Base-by-base conservation (phyloP, 2,113 vertebrate species). In the Thamnophis sirtalis region DNA sequence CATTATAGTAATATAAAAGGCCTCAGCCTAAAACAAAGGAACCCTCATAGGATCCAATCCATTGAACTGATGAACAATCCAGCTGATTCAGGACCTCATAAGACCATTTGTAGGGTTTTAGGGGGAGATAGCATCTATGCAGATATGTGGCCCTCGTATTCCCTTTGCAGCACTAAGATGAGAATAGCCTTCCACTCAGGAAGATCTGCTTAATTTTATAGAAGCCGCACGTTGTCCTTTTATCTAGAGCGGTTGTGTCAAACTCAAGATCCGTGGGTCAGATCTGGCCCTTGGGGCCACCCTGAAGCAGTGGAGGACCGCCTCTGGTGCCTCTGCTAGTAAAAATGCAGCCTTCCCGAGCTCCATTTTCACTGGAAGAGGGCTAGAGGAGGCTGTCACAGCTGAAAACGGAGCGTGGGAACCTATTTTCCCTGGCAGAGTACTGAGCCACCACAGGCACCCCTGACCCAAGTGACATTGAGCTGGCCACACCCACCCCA, bases 1-100 rank as follows among this genome's bases (percentile, higher is more conserved):
- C 87, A 91, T 91, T 86, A 68, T 89, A 73, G 56, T 51, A 68
- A 58, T 86, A 50, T 90, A 93, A 90, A 80, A 87, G 53, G n/a
- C 84, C 53, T 49, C 33, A 84, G 58, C 86, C 24, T 89, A 56
- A 93, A 89, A 92, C 51, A 73, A 89, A 92, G 63, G 58, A 48
- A 55, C 33, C 19, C 48, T 60, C 53, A 50, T 48, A 19, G 53
- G 60, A 13, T 13, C 73, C 10, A 80, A 21, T 38, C 84, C 84
- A 50, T n/a, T 49, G n/a, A 93, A 80, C 5, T 53, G 58, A 84
- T 11, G 19, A 56, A 87, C 11, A 5, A 17, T 54, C 80, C 21
- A 89, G 88, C 60, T 86, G 88, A 89, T 92, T 84, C 48, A 43
- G 88, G 54, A 86, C 55, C 55, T 89, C 88, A 24, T 63, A 89